A percentile compares a stretch with the other conserved stretches of the same genome.
Conservation (phyloP, 2,888 invertebrate species). For the Caradrina clavipalpis region DNA sequence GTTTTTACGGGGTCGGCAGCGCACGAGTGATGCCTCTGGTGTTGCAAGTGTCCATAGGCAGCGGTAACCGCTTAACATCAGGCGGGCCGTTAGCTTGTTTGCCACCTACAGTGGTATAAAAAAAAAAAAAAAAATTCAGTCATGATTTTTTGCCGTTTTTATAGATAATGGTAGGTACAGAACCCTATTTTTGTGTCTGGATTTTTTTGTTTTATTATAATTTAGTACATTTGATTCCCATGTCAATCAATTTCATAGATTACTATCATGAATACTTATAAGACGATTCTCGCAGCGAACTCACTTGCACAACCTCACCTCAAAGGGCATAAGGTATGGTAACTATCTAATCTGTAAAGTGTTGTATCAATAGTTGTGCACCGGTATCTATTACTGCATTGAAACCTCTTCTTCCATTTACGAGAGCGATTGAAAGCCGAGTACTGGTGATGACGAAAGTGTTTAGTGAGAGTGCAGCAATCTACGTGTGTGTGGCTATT, state of each 20-base stretch:
- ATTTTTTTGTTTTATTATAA: too few species aligned
- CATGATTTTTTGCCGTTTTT: too few species aligned
- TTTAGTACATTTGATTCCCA: not conserved
- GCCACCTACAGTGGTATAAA: too few species aligned
- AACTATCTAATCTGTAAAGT: slow-evolving; percentile 58
- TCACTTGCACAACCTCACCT: slow-evolving; percentile 6
- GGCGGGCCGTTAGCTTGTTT: too few species aligned
- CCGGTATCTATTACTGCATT: slow-evolving; percentile 65
- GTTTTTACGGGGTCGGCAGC: too few species aligned
- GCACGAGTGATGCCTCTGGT: too few species aligned
- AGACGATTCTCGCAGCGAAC: not conserved
- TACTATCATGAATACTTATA: not conserved
- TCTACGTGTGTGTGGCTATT: too few species aligned
- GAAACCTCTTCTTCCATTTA: slow-evolving; percentile 67
- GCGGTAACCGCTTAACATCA: too few species aligned
- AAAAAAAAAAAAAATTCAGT: too few species aligned
- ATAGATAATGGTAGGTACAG: too few species aligned
- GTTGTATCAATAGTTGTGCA: slow-evolving; percentile 58
- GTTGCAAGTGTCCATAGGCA: too few species aligned
- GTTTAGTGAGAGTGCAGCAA: not conserved
- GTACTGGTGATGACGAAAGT: slow-evolving; percentile 58
- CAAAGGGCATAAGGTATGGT: slow-evolving; percentile 24
- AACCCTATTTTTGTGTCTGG: too few species aligned
- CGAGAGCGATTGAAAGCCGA: slow-evolving; percentile 61
- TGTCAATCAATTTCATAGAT: not conserved